phyloP scores from a whole-genome alignment of 2,888 invertebrate genomes.

The Protodeltote pygarga region DNA sequence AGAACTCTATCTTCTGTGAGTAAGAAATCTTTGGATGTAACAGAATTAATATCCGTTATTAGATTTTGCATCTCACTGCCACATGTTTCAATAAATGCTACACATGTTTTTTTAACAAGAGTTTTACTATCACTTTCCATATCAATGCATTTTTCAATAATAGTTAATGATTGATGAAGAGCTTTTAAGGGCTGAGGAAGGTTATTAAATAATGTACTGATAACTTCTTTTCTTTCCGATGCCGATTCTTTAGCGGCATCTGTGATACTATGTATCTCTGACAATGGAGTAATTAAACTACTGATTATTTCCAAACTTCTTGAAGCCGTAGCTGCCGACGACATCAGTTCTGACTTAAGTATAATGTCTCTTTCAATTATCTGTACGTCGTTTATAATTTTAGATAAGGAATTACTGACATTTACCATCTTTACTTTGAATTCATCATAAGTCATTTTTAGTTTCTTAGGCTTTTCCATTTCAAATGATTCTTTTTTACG shows the following conservation, averaged over 20 bases:
- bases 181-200: slow-evolving; percentile 87
- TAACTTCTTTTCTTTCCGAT: slow-evolving; percentile 69
- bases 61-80: slow-evolving; percentile 85
- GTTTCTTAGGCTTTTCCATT: slow-evolving; percentile 35
- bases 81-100: slow-evolving; percentile 88
- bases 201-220: slow-evolving; percentile 85
- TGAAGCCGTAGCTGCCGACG: slow-evolving; percentile 89
- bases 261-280: slow-evolving; percentile 88
- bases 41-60: slow-evolving; percentile 74
- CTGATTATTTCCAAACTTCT: slow-evolving; percentile 89
- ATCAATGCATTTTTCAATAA: slow-evolving; percentile 90
- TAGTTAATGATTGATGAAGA: slow-evolving; percentile 88
- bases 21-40: slow-evolving; percentile 80
- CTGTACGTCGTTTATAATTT: slow-evolving; percentile 85
- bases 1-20: slow-evolving; percentile 70
- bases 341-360: slow-evolving; percentile 89
- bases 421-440: slow-evolving; percentile 61
- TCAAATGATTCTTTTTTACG: slow-evolving; percentile 42
- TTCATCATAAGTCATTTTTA: slow-evolving; percentile 56
- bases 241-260: slow-evolving; percentile 82
- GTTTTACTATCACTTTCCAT: slow-evolving; percentile 89
- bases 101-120: slow-evolving; percentile 89
- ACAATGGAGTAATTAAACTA: slow-evolving; percentile 88
- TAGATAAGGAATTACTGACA: slow-evolving; percentile 69
- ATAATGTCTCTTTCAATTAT: slow-evolving; percentile 89